Evolutionary conservation across 2,797 vertebrate genomes (phyloP).

Genomic region (Leptoclinus maculatus): DNA sequence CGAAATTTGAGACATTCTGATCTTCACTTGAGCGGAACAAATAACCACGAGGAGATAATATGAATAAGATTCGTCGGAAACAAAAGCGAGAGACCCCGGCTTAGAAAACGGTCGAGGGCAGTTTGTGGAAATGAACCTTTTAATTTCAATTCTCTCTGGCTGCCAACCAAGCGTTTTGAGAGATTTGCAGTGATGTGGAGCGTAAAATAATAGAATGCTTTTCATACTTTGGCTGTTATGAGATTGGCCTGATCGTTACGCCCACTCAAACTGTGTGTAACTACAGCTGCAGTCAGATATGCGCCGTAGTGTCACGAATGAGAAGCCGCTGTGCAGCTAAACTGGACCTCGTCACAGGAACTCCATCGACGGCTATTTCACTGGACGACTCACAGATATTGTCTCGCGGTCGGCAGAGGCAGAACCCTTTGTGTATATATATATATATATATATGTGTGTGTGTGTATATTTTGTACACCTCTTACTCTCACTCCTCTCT

Average conservation of each 20-base stretch:
- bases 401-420: constrained; percentile 38
- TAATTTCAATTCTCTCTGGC: constrained; percentile 50
- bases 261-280: constrained; percentile 34
- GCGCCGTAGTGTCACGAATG: background rate
- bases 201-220: constrained; percentile 39
- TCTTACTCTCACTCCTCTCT: constrained; percentile 13
- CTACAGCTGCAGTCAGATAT: constrained; percentile 19
- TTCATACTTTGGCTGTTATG: constrained; percentile 49
- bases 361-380: constrained; percentile 37
- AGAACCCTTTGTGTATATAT: constrained; percentile 35
- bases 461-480: constrained; percentile 33
- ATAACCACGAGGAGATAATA: constrained; percentile 47
- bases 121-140: constrained; percentile 46
- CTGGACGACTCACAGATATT: constrained; percentile 53
- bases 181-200: constrained; percentile 46
- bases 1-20: constrained; percentile 28
- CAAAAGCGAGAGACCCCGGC: constrained; percentile 31
- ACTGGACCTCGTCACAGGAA: constrained; percentile 25
- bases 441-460: background rate
- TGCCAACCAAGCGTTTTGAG: constrained; percentile 42
- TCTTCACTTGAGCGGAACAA: constrained; percentile 34
- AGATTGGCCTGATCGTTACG: constrained; percentile 34
- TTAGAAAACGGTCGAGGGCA: constrained; percentile 21
- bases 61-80: constrained; percentile 26
- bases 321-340: constrained; percentile 19